Evolutionary conservation across 2,888 invertebrate species (phyloP).

Genomic region (Stenotaenia linearis): DNA sequence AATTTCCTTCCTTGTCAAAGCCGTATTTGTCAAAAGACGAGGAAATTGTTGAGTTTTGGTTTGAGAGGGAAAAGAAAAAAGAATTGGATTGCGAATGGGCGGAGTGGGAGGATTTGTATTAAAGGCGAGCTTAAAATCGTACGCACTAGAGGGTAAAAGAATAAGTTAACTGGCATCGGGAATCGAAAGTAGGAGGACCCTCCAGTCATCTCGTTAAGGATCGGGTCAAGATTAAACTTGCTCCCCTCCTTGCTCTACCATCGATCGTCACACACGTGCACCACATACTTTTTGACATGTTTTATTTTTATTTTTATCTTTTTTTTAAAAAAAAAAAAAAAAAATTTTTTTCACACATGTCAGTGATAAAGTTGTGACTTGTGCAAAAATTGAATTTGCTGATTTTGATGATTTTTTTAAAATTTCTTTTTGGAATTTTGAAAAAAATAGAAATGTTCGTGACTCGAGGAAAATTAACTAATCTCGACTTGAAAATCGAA

Average conservation of each 20-base stretch:
- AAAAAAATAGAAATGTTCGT: too few species aligned
- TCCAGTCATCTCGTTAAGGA: conserved; percentile 26
- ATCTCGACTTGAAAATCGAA: too few species aligned
- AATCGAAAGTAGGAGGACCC: conserved; percentile 21
- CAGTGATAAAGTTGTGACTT: not conserved
- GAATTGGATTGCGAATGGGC: not conserved
- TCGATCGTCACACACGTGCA: conserved; percentile 23
- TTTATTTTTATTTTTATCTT: not conserved
- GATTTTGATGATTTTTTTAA: too few species aligned
- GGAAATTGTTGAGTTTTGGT: not conserved
- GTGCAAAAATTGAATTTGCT: not conserved
- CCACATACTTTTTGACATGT: conserved; percentile 8
- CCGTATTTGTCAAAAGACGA: not conserved
- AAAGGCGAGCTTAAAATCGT: not conserved
- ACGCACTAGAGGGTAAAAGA: not conserved
- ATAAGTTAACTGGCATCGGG: not conserved
- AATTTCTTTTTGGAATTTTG: too few species aligned
- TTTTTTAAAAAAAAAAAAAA: too few species aligned
- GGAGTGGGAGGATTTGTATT: conserved; percentile 17
- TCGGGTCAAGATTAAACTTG: conserved; percentile 12
- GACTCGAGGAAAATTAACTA: too few species aligned
- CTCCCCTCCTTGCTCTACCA: not conserved
- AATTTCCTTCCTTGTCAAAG: conserved; percentile 7
- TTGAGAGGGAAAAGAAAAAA: not conserved
- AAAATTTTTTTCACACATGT: not conserved